Conservation (phyloP, 2,797 vertebrate genomes). For the Natrix natrix region DNA sequence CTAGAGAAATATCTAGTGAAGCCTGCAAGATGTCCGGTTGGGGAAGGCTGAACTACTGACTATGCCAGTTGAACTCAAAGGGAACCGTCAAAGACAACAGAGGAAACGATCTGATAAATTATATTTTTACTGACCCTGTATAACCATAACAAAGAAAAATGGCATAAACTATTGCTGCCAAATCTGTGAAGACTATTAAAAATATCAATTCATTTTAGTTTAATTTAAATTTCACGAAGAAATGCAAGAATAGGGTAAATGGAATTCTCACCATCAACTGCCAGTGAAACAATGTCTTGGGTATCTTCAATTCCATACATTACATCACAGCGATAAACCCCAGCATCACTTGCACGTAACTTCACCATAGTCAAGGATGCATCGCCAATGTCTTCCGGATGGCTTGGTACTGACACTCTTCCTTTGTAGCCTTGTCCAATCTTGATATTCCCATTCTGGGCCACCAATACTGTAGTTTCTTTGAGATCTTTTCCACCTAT, state of each 20-base stretch:
- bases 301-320: conserved; percentile 94
- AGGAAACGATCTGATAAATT: neutral
- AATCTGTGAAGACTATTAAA: neutral
- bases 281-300: conserved; percentile 81
- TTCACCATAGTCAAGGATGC: conserved; percentile 89
- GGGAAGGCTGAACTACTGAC: neutral
- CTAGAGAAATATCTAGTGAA: neutral
- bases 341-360: conserved; percentile 90
- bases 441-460: conserved; percentile 91
- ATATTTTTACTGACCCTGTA: neutral
- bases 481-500: conserved; percentile 74
- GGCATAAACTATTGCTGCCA: neutral
- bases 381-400: conserved; percentile 86
- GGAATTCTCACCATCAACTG: conserved; percentile 83
- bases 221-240: neutral
- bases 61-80: neutral
- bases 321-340: conserved; percentile 93
- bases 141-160: neutral
- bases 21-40: neutral
- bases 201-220: rapidly evolving
- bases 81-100: neutral
- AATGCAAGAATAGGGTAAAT: neutral
- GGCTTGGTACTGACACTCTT: conserved; percentile 87
- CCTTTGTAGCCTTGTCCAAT: conserved; percentile 84
- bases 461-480: conserved; percentile 89